Base-by-base conservation (phyloP, 1,140 invertebrate species). In the Drosophila mojavensis region DNA sequence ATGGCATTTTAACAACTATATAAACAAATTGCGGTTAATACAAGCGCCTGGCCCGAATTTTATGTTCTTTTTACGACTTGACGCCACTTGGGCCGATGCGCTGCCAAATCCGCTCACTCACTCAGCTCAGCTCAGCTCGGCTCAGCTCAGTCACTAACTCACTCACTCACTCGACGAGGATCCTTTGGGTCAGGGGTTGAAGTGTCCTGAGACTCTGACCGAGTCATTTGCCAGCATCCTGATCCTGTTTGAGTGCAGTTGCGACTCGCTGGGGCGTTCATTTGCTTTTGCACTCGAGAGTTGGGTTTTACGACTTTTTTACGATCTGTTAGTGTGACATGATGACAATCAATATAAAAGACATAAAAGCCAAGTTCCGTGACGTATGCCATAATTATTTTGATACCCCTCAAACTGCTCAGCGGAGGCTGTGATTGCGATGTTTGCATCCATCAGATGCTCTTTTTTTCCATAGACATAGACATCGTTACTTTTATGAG, bases 11-110 rank as follows among this genome's bases (percentile, higher is more conserved):
- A 90, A 88, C 84, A 88, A 90, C 84, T 84, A 89, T 70, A 89
- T 89, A 89, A 89, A 89, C 84, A 89, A 89, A 89, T 89, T 89
- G 84, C 78, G 84, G 84, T 81, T 89, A 89, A 84, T 89, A 85
- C 79, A 71, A 73, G 75, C 75, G 30, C 47, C 55, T 56, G 79
- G 62, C 78, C 67, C 53, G 79, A 74, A 68, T 68, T 73, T 91
- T 91, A 91, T 90, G 74, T 70, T 71, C 15, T 79, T 91, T 92
- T 92, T 91, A 92, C 84, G 90, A 92, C 91, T 91, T 92, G 88
- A 81, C 91, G 91, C 91, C 90, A 85, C 83, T 84, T 71, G 78
- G 73, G 67, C 59, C 56, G 54, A 55, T 13, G 41, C 50, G 4
- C 39, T 36, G 17, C 43, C 24, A 48, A 63, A 68, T 58, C 61